phyloP scores from a whole-genome alignment of 2,888 invertebrate species.

The Podotricha telesiphe region DNA sequence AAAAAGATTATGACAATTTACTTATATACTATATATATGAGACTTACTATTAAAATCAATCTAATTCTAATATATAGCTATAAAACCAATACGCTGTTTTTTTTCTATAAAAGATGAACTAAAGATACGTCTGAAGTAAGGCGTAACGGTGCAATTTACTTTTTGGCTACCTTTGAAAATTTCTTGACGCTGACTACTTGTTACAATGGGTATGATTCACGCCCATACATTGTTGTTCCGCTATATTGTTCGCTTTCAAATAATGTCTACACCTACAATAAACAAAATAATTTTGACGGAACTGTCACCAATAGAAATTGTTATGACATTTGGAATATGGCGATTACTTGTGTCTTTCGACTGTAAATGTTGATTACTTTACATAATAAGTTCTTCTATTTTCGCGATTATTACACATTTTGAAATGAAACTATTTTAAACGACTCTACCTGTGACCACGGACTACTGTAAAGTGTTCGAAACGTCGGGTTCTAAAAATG shows the following conservation, averaged over 20 bases:
- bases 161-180: slow-evolving; percentile 18
- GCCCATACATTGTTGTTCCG: slow-evolving; percentile 11
- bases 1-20: too few relatives aligned
- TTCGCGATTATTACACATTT: too few relatives aligned
- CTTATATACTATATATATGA: too few relatives aligned
- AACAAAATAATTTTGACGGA: slow-evolving; percentile 11
- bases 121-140: slow-evolving; percentile 6
- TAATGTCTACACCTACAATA: neutral
- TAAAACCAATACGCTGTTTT: neutral
- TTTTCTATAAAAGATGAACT: neutral
- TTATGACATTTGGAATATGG: neutral
- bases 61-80: neutral
- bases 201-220: slow-evolving; percentile 18
- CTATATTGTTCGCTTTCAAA: slow-evolving; percentile 2
- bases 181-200: slow-evolving; percentile 8
- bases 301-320: neutral
- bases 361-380: too few relatives aligned
- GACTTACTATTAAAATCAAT: neutral
- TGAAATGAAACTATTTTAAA: too few relatives aligned
- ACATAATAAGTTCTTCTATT: too few relatives aligned
- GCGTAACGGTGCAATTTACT: slow-evolving; percentile 9
- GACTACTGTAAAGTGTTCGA: too few relatives aligned
- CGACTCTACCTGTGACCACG: too few relatives aligned
- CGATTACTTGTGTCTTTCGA: neutral
- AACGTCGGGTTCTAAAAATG: too few relatives aligned